These are phyloP conservation scores for Manis javanica DNA, from an alignment of 2,797 vertebrate species.

Conservation along the genomic window DNA sequence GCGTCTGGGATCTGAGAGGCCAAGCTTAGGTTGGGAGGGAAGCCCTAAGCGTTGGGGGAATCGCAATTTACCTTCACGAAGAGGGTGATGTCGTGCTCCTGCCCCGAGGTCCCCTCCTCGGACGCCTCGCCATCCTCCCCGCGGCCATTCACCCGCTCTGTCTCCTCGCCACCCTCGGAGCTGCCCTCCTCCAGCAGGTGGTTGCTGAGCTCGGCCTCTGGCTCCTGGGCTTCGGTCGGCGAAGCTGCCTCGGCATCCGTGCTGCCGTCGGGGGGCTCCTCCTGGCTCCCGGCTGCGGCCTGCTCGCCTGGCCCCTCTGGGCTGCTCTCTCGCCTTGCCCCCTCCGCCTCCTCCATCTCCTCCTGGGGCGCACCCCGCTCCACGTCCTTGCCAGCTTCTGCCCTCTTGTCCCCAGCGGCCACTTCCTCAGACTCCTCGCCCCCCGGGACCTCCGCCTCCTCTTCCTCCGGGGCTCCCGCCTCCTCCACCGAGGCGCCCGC, in stretches of 20 bases:
- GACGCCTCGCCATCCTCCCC: slow-evolving; percentile 41
- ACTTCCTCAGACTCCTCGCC: background rate
- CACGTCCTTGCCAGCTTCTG: background rate
- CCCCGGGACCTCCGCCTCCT: background rate
- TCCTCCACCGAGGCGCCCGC: background rate
- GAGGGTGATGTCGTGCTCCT: slow-evolving; percentile 89
- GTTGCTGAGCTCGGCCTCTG: slow-evolving; percentile 12
- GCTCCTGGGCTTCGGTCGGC: background rate
- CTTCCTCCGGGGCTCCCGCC: background rate
- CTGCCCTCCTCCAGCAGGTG: slow-evolving; percentile 40
- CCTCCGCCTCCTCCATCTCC: background rate
- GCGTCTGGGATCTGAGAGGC: too few relatives aligned
- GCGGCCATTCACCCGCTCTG: background rate
- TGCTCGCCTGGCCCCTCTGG: background rate
- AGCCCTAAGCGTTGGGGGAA: accelerated
- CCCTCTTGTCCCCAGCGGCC: background rate
- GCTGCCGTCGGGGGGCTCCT: background rate
- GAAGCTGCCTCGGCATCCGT: background rate
- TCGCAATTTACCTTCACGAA: slow-evolving; percentile 87
- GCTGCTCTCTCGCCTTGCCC: background rate
- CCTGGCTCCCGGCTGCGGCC: background rate
- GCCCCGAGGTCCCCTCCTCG: slow-evolving; percentile 22
- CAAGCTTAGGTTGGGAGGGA: too few relatives aligned
- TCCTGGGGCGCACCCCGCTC: background rate
- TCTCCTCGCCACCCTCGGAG: background rate